A percentile compares a stretch with the other conserved stretches of the same genome.
phyloP scores from a whole-genome alignment of 2,888 invertebrate genomes.

The Julus scandinavius region DNA sequence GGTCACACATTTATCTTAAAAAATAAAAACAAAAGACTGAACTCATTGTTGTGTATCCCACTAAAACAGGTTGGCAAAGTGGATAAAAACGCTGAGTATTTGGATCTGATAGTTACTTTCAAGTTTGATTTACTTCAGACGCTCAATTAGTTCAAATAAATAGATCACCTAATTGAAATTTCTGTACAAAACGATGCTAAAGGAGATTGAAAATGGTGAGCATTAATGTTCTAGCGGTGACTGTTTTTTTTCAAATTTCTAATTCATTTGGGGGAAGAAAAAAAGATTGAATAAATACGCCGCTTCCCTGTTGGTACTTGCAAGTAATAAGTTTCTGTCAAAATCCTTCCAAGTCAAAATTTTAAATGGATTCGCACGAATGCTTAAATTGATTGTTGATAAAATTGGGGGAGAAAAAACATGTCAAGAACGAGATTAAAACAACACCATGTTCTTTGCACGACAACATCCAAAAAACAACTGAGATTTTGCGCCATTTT shows the following conservation, averaged over 20 bases:
- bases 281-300: not conserved
- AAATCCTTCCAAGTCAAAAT: not conserved
- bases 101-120: not conserved
- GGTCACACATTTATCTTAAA: not conserved
- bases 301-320: conserved; percentile 10
- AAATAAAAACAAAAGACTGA: not conserved
- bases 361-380: conserved; percentile 33
- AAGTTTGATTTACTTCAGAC: not conserved
- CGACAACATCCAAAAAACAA: conserved; percentile 8
- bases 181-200: not conserved
- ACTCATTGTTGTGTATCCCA: not conserved
- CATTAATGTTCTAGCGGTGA: not conserved
- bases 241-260: not conserved
- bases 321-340: not conserved
- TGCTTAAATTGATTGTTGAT: conserved; percentile 12
- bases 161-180: not conserved
- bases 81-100: not conserved
- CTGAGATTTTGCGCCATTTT: not conserved
- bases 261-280: not conserved
- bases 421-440: not conserved
- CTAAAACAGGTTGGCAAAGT: not conserved
- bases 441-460: not conserved
- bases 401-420: not conserved
- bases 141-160: not conserved
- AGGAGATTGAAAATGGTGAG: not conserved